Conservation (phyloP, 1,140 invertebrate species). For the Conus ventricosus region DNA sequence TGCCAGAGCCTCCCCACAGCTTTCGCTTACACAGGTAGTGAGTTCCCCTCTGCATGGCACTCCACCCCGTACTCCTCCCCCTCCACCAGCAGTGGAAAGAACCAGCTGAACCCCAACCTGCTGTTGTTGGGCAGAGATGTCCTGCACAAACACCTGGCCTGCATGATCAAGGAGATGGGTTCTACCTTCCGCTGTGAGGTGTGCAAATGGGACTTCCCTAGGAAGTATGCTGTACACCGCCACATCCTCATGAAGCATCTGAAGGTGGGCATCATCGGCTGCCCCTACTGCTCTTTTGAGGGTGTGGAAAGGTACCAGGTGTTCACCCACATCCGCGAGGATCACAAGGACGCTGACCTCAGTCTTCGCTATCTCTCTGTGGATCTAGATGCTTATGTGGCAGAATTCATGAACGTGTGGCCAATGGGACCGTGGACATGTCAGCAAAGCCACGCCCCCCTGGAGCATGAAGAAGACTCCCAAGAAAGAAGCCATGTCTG, state of each 20-base stretch:
- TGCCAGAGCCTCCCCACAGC: slow-evolving; percentile 32
- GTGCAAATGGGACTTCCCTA: slow-evolving; percentile 50
- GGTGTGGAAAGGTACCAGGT: slow-evolving; percentile 53
- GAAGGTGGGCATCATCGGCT: slow-evolving; percentile 47
- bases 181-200: slow-evolving; percentile 39
- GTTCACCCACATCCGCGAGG: slow-evolving; percentile 49
- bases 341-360: slow-evolving; percentile 37
- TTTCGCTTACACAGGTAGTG: neutral
- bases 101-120: slow-evolving; percentile 38
- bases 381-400: slow-evolving; percentile 37
- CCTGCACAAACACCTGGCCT: slow-evolving; percentile 44
- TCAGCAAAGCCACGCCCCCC: neutral
- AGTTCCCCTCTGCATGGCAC: neutral
- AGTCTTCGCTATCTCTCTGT: slow-evolving; percentile 36
- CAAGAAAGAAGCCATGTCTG: slow-evolving; percentile 23
- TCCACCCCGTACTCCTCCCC: neutral
- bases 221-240: slow-evolving; percentile 48
- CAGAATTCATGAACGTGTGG: slow-evolving; percentile 42
- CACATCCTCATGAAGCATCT: slow-evolving; percentile 54
- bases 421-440: slow-evolving; percentile 2
- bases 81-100: slow-evolving; percentile 6
- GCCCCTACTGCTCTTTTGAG: slow-evolving; percentile 48
- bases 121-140: slow-evolving; percentile 46
- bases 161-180: slow-evolving; percentile 36
- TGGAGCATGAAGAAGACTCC: slow-evolving; percentile 29